Evolutionary conservation across 2,888 invertebrate species (phyloP).

Genomic region (Polymixis flavicincta): DNA sequence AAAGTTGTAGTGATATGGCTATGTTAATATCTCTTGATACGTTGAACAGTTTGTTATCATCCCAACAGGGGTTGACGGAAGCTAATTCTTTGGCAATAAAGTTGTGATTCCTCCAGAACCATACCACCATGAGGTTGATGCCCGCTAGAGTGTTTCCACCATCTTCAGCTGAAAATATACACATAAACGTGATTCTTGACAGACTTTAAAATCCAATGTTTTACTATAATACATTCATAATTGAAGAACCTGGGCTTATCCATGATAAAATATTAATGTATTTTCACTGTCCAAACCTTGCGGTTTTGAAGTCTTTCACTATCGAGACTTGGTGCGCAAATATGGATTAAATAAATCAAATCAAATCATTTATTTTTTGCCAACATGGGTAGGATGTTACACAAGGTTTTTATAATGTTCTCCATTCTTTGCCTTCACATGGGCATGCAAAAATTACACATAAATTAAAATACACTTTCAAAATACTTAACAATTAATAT

Average conservation of each 20-base stretch:
- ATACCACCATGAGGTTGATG: conserved; percentile 71
- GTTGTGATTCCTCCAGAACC: conserved; percentile 78
- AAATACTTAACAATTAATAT: no score
- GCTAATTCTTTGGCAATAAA: conserved; percentile 70
- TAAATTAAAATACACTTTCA: no score
- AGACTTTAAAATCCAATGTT: background rate
- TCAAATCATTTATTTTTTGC: no score
- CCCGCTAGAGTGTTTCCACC: conserved; percentile 71
- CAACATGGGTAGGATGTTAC: no score
- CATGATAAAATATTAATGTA: background rate
- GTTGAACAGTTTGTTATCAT: conserved; percentile 74
- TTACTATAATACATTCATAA: background rate
- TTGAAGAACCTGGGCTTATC: no score
- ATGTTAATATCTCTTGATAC: conserved; percentile 77
- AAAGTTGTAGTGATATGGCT: conserved; percentile 71
- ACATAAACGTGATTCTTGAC: background rate
- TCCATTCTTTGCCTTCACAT: no score
- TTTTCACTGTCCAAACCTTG: background rate
- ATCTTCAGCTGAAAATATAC: conserved; percentile 69
- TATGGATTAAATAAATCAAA: no score
- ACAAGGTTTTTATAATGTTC: no score
- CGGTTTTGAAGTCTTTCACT: no score
- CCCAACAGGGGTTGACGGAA: conserved; percentile 76
- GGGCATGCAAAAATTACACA: no score
- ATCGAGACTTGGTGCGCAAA: background rate